A percentile compares a stretch with the other conserved stretches of the same genome.
Evolutionary conservation across 2,797 vertebrate species (phyloP).

Genomic region (Brotula barbata): DNA sequence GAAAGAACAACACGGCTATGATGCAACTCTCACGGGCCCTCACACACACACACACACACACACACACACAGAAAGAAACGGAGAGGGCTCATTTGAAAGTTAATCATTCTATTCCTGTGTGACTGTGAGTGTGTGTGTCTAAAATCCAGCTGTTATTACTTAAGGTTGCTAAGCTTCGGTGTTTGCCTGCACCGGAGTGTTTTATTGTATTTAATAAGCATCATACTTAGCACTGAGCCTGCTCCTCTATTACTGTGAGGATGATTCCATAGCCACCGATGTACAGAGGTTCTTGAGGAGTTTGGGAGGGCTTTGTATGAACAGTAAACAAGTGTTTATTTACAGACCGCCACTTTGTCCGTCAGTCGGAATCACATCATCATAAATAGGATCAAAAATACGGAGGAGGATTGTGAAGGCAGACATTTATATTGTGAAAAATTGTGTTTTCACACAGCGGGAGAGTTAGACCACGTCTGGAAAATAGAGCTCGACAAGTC

Average conservation of each 20-base stretch:
- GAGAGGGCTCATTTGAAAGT: slow-evolving; percentile 26
- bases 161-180: slow-evolving; percentile 1
- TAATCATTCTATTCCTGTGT: slow-evolving; percentile 32
- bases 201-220: neutral
- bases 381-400: too few relatives aligned
- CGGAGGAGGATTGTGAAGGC: too few relatives aligned
- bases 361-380: too few relatives aligned
- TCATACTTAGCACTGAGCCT: slow-evolving; percentile 7
- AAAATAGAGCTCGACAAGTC: too few relatives aligned
- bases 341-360: too few relatives aligned
- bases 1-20: slow-evolving; percentile 68
- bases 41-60: too few relatives aligned
- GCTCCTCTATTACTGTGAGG: neutral
- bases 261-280: neutral
- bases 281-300: neutral
- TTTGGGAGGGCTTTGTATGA: neutral
- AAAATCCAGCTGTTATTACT: slow-evolving; percentile 17
- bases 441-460: too few relatives aligned
- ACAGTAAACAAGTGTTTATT: slow-evolving; percentile 26
- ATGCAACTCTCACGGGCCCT: slow-evolving; percentile 38
- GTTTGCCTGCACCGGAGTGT: slow-evolving; percentile 6
- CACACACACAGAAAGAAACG: too few relatives aligned
- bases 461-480: too few relatives aligned
- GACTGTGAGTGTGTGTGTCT: neutral
- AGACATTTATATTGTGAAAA: too few relatives aligned